Conservation (phyloP, 92 coral and sea anemone genomes). For the Porites divaricata region DNA sequence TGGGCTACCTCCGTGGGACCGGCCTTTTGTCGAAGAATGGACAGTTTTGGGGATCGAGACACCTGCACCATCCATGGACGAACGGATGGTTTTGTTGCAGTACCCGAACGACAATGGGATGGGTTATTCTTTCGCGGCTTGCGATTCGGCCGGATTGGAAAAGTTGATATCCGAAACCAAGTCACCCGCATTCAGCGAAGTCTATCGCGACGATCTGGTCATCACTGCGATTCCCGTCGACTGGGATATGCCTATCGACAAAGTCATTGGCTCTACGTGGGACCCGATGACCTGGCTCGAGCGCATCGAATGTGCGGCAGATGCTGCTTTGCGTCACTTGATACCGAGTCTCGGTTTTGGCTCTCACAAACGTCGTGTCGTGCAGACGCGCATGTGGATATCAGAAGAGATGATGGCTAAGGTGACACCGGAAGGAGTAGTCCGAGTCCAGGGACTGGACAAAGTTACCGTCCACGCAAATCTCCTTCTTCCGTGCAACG, state of each 20-base stretch:
- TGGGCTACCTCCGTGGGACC: too few relatives aligned
- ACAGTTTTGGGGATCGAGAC: background rate
- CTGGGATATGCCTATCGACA: background rate
- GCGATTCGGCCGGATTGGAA: background rate
- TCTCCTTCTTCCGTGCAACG: background rate
- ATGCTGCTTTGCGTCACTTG: background rate
- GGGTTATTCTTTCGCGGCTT: conserved; percentile 8
- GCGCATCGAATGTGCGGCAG: background rate
- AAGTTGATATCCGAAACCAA: background rate
- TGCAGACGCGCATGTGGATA: background rate
- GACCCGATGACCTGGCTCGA: background rate
- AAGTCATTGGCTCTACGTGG: background rate
- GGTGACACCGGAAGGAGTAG: background rate
- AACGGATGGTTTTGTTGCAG: background rate
- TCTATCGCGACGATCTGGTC: background rate
- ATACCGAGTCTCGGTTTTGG: background rate
- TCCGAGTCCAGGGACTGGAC: background rate
- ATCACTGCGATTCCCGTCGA: conserved; percentile 18
- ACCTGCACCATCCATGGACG: background rate
- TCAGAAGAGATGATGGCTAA: conserved; percentile 5
- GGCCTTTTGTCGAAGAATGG: conserved; percentile 9
- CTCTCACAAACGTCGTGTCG: background rate
- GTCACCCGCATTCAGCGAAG: conserved; percentile 1
- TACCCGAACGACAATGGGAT: conserved; percentile 5
- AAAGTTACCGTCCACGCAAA: conserved; percentile 11